These are phyloP conservation scores for Xenops minutus DNA, from an alignment of 2,797 vertebrate genomes.

Conservation along the genomic window DNA sequence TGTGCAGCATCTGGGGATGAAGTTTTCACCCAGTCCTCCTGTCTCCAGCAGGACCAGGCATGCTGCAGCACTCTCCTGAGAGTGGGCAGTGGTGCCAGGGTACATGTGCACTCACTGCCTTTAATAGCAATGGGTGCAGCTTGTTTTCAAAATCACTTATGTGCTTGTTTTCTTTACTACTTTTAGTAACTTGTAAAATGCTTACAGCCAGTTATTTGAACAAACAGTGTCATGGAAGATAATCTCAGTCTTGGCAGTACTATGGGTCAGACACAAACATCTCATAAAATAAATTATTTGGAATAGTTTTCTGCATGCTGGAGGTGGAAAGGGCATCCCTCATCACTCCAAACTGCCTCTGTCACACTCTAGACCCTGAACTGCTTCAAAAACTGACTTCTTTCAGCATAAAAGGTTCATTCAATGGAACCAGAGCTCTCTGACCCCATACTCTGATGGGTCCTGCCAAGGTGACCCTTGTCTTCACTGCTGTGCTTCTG, in stretches of 20 bases:
- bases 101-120: background rate
- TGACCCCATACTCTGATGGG: background rate
- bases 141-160: background rate
- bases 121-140: background rate
- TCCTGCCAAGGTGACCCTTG: background rate
- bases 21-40: background rate
- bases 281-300: background rate
- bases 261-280: background rate
- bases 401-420: background rate
- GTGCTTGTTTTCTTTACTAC: slow-evolving; percentile 22
- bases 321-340: background rate
- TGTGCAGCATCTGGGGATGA: background rate
- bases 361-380: background rate
- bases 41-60: background rate
- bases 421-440: background rate
- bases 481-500: background rate
- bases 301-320: background rate
- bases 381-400: background rate
- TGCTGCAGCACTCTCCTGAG: background rate
- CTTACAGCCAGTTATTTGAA: background rate
- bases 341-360: background rate
- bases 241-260: background rate
- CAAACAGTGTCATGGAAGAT: background rate
- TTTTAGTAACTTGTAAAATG: slow-evolving; percentile 28
- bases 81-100: background rate